Percentiles rank a stretch among this genome's conserved stretches.
phyloP scores from a whole-genome alignment of 2,113 vertebrate species.

The Puffinus mauretanicus region DNA sequence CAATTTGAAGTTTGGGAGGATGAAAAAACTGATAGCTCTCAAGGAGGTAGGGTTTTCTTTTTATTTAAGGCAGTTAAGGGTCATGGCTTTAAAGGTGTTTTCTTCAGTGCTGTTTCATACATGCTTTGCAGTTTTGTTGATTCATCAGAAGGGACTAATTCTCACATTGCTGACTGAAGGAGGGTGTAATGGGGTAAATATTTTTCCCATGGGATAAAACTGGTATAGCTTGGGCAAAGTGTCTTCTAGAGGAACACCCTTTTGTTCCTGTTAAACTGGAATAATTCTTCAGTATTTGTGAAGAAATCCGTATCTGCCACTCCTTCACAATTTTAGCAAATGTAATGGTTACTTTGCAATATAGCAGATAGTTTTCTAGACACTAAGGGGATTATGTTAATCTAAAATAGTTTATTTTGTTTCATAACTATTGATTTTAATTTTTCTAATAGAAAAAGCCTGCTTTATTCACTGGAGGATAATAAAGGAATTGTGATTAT shows the following conservation, averaged over 20 bases:
- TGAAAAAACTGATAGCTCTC: neutral
- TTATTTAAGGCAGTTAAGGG: neutral
- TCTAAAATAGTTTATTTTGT: neutral
- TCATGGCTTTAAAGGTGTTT: neutral
- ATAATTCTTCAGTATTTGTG: neutral
- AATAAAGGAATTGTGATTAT: neutral
- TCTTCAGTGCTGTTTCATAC: neutral
- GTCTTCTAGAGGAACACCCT: neutral
- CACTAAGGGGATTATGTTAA: neutral
- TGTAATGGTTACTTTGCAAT: neutral
- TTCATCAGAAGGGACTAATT: neutral
- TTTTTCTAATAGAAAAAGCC: neutral
- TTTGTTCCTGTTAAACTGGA: neutral
- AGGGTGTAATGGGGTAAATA: neutral
- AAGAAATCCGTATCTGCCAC: neutral
- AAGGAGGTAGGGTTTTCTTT: neutral
- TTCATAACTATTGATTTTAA: neutral
- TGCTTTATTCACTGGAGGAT: neutral
- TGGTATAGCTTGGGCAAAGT: neutral
- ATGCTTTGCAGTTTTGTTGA: neutral
- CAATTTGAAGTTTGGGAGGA: neutral
- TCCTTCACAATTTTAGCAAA: neutral
- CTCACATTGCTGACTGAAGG: neutral
- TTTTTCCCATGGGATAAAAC: neutral
- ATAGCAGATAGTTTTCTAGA: neutral